Evolutionary conservation across 2,888 invertebrate genomes (phyloP).

Genomic region (Adelphocoris suturalis): DNA sequence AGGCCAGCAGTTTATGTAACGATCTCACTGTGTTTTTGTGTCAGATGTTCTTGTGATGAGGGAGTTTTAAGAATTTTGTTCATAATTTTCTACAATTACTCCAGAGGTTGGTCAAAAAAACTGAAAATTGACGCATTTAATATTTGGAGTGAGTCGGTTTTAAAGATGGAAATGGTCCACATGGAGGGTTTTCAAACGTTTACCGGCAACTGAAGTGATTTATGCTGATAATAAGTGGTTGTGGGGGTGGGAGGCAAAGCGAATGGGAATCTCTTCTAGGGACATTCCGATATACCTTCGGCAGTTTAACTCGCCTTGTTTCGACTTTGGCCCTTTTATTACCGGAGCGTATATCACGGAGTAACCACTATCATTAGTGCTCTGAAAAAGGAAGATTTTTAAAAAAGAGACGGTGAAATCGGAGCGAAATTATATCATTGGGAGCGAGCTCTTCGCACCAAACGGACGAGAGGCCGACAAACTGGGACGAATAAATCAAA

Average conservation of each 20-base stretch:
- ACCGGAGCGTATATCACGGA: conserved; percentile 57
- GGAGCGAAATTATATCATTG: conserved; percentile 67
- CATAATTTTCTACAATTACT: no score
- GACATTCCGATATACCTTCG: neutral
- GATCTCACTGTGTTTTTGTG: no score
- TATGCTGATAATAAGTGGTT: neutral
- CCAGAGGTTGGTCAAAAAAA: no score
- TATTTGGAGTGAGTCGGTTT: no score
- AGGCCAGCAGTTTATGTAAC: no score
- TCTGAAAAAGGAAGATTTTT: neutral
- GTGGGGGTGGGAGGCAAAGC: conserved; percentile 10
- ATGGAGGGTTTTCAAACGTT: no score
- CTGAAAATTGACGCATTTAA: no score
- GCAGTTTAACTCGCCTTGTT: conserved; percentile 3
- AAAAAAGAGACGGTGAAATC: neutral
- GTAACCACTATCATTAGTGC: conserved; percentile 46
- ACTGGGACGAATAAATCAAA: conserved; percentile 66
- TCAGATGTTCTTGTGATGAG: no score
- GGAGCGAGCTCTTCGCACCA: conserved; percentile 15
- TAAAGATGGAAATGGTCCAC: no score
- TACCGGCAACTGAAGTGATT: neutral
- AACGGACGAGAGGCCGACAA: conserved; percentile 10
- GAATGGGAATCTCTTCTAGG: neutral
- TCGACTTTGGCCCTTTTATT: conserved; percentile 51
- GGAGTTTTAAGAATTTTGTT: no score